Conservation (phyloP, 2,888 invertebrate species). For the Conomelus anceps region DNA sequence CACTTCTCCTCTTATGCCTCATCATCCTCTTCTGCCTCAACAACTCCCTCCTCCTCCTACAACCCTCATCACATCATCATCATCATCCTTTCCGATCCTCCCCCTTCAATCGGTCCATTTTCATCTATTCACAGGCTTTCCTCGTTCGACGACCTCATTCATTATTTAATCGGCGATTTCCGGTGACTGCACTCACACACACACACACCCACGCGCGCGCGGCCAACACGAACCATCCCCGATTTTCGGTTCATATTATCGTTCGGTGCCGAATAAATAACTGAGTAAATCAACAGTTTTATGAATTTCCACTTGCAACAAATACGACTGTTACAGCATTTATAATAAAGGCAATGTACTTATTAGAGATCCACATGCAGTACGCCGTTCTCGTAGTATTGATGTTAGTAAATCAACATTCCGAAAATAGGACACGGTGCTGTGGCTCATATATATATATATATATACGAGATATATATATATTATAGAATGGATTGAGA, state of each 20-base stretch:
- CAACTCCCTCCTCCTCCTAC: background rate
- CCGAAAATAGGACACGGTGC: background rate
- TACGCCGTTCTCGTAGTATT: background rate
- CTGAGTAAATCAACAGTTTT: background rate
- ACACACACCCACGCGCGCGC: conserved; percentile 4
- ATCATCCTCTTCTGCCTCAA: background rate
- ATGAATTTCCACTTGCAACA: background rate
- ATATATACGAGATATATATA: too few relatives aligned
- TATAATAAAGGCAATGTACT: background rate
- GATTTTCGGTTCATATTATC: background rate
- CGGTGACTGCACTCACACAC: conserved; percentile 6
- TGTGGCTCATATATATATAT: background rate
- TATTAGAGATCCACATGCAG: background rate
- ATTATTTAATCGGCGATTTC: conserved; percentile 5
- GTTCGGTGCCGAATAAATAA: background rate
- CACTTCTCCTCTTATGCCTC: background rate
- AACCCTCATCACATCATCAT: background rate
- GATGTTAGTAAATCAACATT: background rate
- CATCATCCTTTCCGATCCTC: background rate
- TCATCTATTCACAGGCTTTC: background rate
- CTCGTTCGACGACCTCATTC: background rate
- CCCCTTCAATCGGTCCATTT: background rate
- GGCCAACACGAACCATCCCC: background rate
- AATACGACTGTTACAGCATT: background rate
- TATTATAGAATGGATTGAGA: background rate